Percentiles rank a stretch among this genome's conserved stretches.
phyloP scores from a whole-genome alignment of 2,797 vertebrate species.

The Spea hammondii region DNA sequence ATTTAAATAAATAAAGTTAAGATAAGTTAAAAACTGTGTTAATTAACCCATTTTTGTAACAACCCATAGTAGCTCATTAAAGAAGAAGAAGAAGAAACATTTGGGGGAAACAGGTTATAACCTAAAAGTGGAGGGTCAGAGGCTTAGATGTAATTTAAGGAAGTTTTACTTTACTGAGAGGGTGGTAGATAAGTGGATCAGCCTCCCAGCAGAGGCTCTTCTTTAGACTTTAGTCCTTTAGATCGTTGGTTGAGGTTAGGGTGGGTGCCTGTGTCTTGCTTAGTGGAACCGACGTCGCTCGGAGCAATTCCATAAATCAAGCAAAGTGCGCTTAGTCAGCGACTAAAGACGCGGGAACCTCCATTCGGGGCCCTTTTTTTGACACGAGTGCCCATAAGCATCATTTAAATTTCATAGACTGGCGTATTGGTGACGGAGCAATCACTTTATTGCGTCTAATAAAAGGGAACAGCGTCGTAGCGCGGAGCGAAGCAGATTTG shows the following conservation, averaged over 20 bases:
- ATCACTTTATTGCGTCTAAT: slow-evolving; percentile 40
- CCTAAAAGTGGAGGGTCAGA: too few relatives aligned
- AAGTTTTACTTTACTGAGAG: too few relatives aligned
- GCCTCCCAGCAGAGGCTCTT: too few relatives aligned
- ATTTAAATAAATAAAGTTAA: too few relatives aligned
- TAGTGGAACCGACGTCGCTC: slow-evolving; percentile 11
- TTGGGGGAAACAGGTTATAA: too few relatives aligned
- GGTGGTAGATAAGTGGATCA: too few relatives aligned
- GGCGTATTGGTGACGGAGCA: slow-evolving; percentile 36
- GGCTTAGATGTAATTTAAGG: too few relatives aligned
- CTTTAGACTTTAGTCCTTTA: too few relatives aligned
- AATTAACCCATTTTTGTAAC: too few relatives aligned
- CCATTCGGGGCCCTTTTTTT: slow-evolving; percentile 35
- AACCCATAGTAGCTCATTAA: too few relatives aligned
- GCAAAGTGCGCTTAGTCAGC: slow-evolving; percentile 32
- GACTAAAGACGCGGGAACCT: slow-evolving; percentile 13
- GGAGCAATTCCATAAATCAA: slow-evolving; percentile 34
- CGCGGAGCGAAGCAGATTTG: slow-evolving; percentile 6
- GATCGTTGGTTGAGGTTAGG: neutral
- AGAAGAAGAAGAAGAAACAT: too few relatives aligned
- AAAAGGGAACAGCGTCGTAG: slow-evolving; percentile 18
- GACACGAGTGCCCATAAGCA: slow-evolving; percentile 39
- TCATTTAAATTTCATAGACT: slow-evolving; percentile 44
- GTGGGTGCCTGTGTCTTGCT: slow-evolving; percentile 10
- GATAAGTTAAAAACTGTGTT: too few relatives aligned